Evolutionary conservation across 2,888 invertebrate species (phyloP), one percentile per base, ranked within the genome.

Genomic region (Chorisops tibialis): DNA sequence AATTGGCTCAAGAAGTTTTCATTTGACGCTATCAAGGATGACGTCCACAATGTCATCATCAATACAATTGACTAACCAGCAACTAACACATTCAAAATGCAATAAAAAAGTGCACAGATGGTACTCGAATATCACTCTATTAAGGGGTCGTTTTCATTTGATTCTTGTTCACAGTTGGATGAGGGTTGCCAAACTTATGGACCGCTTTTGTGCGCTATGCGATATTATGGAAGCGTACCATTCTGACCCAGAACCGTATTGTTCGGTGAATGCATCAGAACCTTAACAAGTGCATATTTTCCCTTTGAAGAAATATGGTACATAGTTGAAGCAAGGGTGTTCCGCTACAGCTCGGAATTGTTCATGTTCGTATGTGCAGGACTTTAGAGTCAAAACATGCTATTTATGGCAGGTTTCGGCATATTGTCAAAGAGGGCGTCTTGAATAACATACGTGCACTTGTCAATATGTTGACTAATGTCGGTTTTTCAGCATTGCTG

Each of bases 101-200:
- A 58, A 61, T 65, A 65, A 66, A 69, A 69, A 69, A 68, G 66
- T 69, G 68, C 68, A 68, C 69, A 69, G 69, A 69, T 69, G 69
- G 68, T 65, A 59, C 66, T 66, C 60, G 65, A 68, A 67, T 69
- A 68, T 68, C 68, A 68, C 68, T 69, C 65, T 68, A 69, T 69
- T 68, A 69, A 61, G 74, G 77, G 77, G 75, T 78, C 75, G 76
- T 74, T 77, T 75, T 73, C 70, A 72, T 73, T 71, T 68, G 69
- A 68, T 70, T 69, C 66, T 69, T 67, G 63, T 66, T 70, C 71
- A 67, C 62, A 43, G 45, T 21, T 16, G 16, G 16, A 43, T 43
- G 56, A 56, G 56, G 56, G 56, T 56, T 56, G 35, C 30, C 16
- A 45, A 45, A 30, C 56, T 45, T 56, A 56, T 56, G 65, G 64